Percentiles rank a stretch among this genome's conserved stretches.
Conservation (phyloP, 2,888 invertebrate species). For the Rhamnusium bicolor region DNA sequence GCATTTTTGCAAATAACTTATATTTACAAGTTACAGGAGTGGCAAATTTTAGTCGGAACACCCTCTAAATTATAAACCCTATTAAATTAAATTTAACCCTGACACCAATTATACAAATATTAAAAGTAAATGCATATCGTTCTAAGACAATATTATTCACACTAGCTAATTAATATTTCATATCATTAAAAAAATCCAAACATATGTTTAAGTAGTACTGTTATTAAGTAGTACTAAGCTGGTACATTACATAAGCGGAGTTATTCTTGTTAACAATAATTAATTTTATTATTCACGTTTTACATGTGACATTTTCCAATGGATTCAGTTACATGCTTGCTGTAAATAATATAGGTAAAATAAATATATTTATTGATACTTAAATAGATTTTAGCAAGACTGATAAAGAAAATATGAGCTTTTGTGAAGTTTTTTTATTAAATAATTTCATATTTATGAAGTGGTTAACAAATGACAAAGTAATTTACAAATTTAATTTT, state of each 20-base stretch:
- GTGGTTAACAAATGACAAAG: too few relatives aligned
- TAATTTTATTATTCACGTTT: slow-evolving; percentile 32
- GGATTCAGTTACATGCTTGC: neutral
- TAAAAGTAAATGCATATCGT: neutral
- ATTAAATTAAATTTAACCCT: neutral
- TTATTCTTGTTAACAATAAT: slow-evolving; percentile 26
- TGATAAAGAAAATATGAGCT: too few relatives aligned
- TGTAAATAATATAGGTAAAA: too few relatives aligned
- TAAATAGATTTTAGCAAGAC: too few relatives aligned
- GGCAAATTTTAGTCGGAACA: too few relatives aligned
- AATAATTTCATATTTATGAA: too few relatives aligned
- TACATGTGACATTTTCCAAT: slow-evolving; percentile 22
- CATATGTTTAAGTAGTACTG: slow-evolving; percentile 26
- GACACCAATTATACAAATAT: neutral
- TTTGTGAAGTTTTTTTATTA: too few relatives aligned
- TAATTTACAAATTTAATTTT: too few relatives aligned
- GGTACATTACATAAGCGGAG: slow-evolving; percentile 18
- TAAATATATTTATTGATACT: too few relatives aligned
- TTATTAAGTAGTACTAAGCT: slow-evolving; percentile 19
- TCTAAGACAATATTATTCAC: neutral
- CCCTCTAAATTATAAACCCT: neutral
- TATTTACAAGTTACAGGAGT: too few relatives aligned
- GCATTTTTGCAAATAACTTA: too few relatives aligned
- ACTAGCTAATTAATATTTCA: neutral
- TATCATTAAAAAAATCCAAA: slow-evolving; percentile 12